These are phyloP conservation scores for Octodonta nipae DNA, from an alignment of 2,888 invertebrate genomes.

Conservation along the genomic window DNA sequence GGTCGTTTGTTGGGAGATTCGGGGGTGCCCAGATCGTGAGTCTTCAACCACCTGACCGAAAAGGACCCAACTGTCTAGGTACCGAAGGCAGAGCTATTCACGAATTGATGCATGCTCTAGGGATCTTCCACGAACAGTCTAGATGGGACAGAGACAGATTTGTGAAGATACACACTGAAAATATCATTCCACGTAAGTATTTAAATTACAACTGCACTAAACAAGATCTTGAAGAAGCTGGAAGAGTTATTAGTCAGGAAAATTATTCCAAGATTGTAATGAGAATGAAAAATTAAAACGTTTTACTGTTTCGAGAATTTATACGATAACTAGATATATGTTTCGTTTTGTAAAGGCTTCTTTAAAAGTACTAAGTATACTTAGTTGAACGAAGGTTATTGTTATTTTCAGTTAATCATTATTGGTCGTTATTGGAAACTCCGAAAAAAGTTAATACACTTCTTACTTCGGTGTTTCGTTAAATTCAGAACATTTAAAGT, in stretches of 20 bases:
- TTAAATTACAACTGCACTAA: neutral
- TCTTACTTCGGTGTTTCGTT: too few relatives aligned
- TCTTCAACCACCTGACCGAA: slow-evolving; percentile 48
- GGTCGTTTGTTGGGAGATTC: slow-evolving; percentile 60
- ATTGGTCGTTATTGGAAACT: too few relatives aligned
- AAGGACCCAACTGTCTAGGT: slow-evolving; percentile 50
- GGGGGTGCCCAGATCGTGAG: slow-evolving; percentile 64
- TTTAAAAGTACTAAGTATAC: too few relatives aligned
- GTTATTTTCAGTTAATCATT: too few relatives aligned
- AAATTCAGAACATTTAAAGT: too few relatives aligned
- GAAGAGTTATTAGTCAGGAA: neutral
- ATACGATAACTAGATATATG: too few relatives aligned
- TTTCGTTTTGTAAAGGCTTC: too few relatives aligned
- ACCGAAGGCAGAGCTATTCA: slow-evolving; percentile 62
- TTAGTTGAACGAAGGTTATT: too few relatives aligned
- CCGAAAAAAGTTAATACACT: too few relatives aligned
- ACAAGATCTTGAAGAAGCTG: neutral
- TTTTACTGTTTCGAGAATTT: neutral
- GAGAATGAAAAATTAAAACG: neutral
- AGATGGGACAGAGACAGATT: slow-evolving; percentile 57
- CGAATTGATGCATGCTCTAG: slow-evolving; percentile 68
- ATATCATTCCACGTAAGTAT: slow-evolving; percentile 46
- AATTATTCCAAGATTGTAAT: neutral
- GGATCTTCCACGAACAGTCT: slow-evolving; percentile 70
- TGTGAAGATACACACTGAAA: slow-evolving; percentile 55